A percentile compares a stretch with the other conserved stretches of the same genome.
Conservation (phyloP, 2,888 invertebrate species). For the Hermodice carunculata region DNA sequence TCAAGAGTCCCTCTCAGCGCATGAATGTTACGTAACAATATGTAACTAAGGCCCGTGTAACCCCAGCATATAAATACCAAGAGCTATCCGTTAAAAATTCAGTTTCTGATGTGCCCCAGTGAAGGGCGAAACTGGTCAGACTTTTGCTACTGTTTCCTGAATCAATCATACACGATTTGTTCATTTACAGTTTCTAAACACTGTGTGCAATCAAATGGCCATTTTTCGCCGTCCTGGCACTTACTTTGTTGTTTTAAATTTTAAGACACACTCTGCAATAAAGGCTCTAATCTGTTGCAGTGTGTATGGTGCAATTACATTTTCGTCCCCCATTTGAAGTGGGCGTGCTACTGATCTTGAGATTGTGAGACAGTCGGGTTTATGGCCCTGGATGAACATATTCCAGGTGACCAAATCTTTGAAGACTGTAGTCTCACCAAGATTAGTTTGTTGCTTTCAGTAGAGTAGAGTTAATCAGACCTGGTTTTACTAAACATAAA, state of each 20-base stretch:
- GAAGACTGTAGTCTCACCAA: conserved; percentile 41
- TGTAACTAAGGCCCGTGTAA: too few relatives aligned
- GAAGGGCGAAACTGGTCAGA: too few relatives aligned
- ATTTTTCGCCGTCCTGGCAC: too few relatives aligned
- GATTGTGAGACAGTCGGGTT: conserved; percentile 34
- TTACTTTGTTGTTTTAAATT: not conserved
- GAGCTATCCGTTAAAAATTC: too few relatives aligned
- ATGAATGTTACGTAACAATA: too few relatives aligned
- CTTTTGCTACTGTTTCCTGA: too few relatives aligned
- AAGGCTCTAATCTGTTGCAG: not conserved
- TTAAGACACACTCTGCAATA: not conserved
- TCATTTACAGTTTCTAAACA: too few relatives aligned
- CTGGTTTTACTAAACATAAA: conserved; percentile 37
- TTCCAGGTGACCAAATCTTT: conserved; percentile 39
- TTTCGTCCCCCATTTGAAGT: conserved; percentile 7
- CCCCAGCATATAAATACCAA: too few relatives aligned
- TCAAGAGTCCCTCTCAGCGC: too few relatives aligned
- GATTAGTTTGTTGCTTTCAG: conserved; percentile 37
- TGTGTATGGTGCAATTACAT: not conserved
- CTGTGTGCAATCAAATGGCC: too few relatives aligned
- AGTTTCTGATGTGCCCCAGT: too few relatives aligned
- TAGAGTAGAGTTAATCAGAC: conserved; percentile 35
- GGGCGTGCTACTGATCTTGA: conserved; percentile 24
- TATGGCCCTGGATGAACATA: conserved; percentile 27
- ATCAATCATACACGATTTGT: too few relatives aligned